Conservation (phyloP, 2,888 invertebrate species). For the Protonemura montana region DNA sequence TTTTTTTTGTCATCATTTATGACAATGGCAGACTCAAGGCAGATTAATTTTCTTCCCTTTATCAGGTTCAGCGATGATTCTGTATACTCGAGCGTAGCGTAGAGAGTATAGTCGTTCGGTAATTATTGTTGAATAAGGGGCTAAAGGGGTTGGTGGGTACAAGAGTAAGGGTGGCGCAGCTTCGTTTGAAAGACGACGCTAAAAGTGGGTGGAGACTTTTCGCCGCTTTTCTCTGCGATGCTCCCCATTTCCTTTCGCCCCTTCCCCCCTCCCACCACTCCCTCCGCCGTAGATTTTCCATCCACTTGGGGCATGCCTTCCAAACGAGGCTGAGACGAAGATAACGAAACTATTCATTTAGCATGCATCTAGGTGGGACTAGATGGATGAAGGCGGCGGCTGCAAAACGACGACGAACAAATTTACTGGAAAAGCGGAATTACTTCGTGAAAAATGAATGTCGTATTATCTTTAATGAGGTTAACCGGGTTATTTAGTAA, state of each 20-base stretch:
- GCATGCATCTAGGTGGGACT: neutral
- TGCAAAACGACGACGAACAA: neutral
- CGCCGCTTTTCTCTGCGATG: constrained; percentile 18
- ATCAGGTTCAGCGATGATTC: constrained; percentile 7
- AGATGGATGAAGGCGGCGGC: neutral
- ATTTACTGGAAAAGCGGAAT: neutral
- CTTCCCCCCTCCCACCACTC: no score
- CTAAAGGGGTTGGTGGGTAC: neutral
- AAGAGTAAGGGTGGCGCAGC: constrained; percentile 29
- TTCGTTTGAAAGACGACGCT: constrained; percentile 38
- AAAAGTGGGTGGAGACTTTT: constrained; percentile 42
- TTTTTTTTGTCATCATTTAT: neutral
- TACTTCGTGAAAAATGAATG: no score
- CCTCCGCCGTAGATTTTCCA: constrained; percentile 7
- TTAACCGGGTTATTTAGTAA: no score
- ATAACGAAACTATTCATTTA: constrained; percentile 1
- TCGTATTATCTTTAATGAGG: no score
- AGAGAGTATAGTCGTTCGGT: constrained; percentile 22
- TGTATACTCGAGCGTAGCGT: no score
- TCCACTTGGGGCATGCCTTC: constrained; percentile 28
- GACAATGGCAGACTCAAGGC: neutral
- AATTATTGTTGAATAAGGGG: constrained; percentile 34
- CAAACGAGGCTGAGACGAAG: neutral
- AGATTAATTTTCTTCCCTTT: neutral
- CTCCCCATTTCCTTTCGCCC: constrained; percentile 34